phyloP scores from a whole-genome alignment of 2,797 vertebrate genomes.

The Emydoidea blandingii region DNA sequence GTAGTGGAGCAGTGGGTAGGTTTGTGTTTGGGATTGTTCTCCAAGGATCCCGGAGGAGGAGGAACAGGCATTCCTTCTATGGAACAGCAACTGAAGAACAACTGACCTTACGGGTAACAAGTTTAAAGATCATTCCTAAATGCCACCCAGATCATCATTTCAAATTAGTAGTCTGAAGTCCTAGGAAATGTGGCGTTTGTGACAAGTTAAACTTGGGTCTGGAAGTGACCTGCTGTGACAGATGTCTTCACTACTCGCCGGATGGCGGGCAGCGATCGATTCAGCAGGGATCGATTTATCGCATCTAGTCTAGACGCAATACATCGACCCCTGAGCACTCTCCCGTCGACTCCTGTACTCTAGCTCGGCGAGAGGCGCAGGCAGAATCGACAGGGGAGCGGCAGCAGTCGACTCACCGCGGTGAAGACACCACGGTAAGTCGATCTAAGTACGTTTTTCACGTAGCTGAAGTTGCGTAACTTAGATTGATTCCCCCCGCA shows the following conservation, averaged over 20 bases:
- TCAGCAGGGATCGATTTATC: too few relatives aligned
- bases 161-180: neutral
- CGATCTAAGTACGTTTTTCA: too few relatives aligned
- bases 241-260: neutral
- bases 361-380: too few relatives aligned
- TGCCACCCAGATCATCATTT: neutral
- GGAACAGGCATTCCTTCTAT: neutral
- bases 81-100: neutral
- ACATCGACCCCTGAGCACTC: too few relatives aligned
- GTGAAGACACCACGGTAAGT: too few relatives aligned
- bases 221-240: neutral
- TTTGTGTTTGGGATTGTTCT: neutral
- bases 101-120: neutral
- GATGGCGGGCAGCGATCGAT: too few relatives aligned
- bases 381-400: too few relatives aligned
- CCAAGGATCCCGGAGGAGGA: neutral
- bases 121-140: neutral
- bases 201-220: neutral
- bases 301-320: too few relatives aligned
- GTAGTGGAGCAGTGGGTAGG: neutral
- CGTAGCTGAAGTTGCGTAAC: too few relatives aligned
- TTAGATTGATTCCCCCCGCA: too few relatives aligned
- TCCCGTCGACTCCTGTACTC: too few relatives aligned
- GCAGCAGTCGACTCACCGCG: too few relatives aligned
- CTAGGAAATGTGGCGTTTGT: neutral